Conservation (phyloP, 2,797 vertebrate genomes). For the Halcyon badia region DNA sequence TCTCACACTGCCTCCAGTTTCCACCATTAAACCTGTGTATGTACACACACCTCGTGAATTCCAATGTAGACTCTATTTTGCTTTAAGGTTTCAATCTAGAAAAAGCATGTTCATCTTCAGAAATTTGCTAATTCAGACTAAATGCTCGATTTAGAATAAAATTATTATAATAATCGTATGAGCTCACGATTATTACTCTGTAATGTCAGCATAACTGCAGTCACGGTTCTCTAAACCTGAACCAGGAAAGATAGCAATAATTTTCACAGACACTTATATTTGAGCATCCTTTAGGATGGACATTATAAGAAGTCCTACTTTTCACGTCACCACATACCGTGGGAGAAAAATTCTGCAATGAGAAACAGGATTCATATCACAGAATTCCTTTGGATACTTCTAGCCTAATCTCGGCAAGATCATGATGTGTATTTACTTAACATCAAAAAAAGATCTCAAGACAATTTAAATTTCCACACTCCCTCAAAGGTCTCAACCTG, state of each 20-base stretch:
- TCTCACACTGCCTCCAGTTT: not conserved
- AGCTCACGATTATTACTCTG: not conserved
- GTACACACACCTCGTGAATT: not conserved
- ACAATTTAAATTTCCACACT: not conserved
- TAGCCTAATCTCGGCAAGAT: not conserved
- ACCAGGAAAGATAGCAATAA: not conserved
- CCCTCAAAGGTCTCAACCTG: not conserved
- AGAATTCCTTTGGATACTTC: not conserved
- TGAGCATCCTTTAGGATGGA: not conserved
- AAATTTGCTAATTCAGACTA: not conserved
- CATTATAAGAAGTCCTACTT: not conserved
- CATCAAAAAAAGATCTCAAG: not conserved
- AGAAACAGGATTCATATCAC: not conserved
- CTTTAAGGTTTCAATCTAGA: not conserved
- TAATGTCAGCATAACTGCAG: not conserved
- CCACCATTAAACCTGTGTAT: not conserved
- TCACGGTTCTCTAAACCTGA: not conserved
- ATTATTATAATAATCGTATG: not conserved
- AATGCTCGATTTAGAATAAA: not conserved
- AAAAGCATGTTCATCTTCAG: not conserved
- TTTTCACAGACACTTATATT: not conserved
- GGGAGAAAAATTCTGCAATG: not conserved
- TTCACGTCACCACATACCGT: fast-evolving
- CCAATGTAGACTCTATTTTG: not conserved
- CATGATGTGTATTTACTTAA: not conserved